These are phyloP conservation scores for Cacoxenus indagator DNA, from an alignment of 2,888 invertebrate genomes.

Conservation along the genomic window DNA sequence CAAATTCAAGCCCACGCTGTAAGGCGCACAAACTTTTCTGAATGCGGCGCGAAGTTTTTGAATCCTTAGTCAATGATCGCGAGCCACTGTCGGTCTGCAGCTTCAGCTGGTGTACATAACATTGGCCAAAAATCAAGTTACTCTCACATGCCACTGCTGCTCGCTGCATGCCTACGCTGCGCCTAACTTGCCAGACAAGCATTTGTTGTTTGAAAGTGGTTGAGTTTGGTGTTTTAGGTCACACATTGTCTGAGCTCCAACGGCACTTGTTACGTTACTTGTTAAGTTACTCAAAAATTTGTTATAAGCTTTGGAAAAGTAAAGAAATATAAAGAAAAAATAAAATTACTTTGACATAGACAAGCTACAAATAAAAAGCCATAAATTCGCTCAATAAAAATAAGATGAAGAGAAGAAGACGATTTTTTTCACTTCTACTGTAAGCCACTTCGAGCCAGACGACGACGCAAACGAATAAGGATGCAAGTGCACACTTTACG, in stretches of 20 bases:
- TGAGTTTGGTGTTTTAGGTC: conserved; percentile 21
- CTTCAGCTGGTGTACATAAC: neutral
- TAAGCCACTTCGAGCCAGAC: neutral
- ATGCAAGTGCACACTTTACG: neutral
- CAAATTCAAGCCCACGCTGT: too few relatives aligned
- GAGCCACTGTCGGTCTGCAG: neutral
- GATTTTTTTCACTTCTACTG: too few relatives aligned
- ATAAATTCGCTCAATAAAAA: conserved; percentile 40
- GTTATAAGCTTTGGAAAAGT: conserved; percentile 33
- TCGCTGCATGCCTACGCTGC: too few relatives aligned
- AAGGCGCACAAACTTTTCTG: conserved; percentile 16
- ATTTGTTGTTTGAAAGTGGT: neutral
- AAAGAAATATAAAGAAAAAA: neutral
- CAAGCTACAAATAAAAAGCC: conserved; percentile 26
- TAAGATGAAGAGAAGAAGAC: too few relatives aligned
- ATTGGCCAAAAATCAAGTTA: neutral
- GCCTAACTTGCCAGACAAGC: conserved; percentile 30
- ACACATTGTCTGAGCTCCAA: conserved; percentile 8
- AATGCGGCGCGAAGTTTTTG: conserved; percentile 8
- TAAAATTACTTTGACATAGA: neutral
- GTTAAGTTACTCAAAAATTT: conserved; percentile 38
- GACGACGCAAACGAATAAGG: neutral
- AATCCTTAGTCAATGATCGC: neutral
- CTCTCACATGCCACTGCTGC: neutral
- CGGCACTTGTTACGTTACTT: neutral